Base-by-base conservation (phyloP, 2,113 vertebrate species). In the Amphiprion percula region DNA sequence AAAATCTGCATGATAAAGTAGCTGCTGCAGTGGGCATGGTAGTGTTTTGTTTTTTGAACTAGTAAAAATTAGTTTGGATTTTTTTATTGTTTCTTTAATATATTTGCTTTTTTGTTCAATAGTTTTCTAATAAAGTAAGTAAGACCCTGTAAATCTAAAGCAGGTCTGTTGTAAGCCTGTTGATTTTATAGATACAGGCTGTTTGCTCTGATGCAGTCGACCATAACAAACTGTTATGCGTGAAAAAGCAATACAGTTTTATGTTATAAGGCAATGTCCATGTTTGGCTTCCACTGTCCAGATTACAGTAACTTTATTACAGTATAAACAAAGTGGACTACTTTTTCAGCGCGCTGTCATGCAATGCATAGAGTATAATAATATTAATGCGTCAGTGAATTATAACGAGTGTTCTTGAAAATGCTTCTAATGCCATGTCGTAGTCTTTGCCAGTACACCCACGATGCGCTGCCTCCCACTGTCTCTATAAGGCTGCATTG, bases 381-480 rank as follows among this genome's bases (percentile, higher is more conserved):
- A 23, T 60, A 56, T 19, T 37, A 65, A 0, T 54, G 28, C 4
- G 26, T 26, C 46, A n/a, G 7, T 30, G 37, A 5, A 64, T 16
- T 46, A 15, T 10, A 50, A 47, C 16, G 26, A 77, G 37, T 62
- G 15, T 28, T 68, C 53, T 30, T 65, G 14, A 60, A 62, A 82
- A 46, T 54, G 54, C 54, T 67, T 53, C 44, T 47, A 10, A 72
- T 82, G 46, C 50, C 60, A 82, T 75, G 68, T 80, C 80, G 65
- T 61, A 74, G 19, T 86, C 33, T 53, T 75, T 65, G 81, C 82
- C 62, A 68, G 44, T 55, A 44, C 79, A 74, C 70, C 80, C 84
- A 88, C 80, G 72, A 68, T 73, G 64, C 74, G 64, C 33, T 83
- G 71, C 82, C 70, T 75, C 82, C 75, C 54, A 79, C 84, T 74